Conservation (phyloP, 2,888 invertebrate species). For the Apodemia mormo region DNA sequence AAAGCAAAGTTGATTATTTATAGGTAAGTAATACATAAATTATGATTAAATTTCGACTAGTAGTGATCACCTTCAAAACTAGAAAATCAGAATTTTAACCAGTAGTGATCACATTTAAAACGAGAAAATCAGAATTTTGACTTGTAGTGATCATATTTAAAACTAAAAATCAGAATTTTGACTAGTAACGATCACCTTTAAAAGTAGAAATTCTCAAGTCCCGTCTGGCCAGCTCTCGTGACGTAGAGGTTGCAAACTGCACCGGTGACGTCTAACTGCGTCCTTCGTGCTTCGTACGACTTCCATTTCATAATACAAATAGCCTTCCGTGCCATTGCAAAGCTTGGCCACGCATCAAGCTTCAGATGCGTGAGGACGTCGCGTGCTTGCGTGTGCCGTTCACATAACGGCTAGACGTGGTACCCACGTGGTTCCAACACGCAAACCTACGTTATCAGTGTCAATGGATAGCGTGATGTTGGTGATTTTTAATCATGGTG, state of each 20-base stretch:
- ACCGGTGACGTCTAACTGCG: neutral
- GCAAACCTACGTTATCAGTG: conserved; percentile 62
- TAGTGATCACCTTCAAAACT: too few relatives aligned
- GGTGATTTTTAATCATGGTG: conserved; percentile 51
- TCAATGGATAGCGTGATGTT: conserved; percentile 76
- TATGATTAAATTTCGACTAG: too few relatives aligned
- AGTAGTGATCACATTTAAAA: too few relatives aligned
- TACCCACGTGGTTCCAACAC: conserved; percentile 64
- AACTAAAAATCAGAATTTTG: too few relatives aligned
- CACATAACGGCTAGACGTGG: conserved; percentile 49
- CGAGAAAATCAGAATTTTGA: too few relatives aligned
- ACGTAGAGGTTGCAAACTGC: neutral
- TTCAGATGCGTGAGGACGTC: conserved; percentile 50
- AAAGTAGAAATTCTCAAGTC: too few relatives aligned
- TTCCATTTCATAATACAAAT: conserved; percentile 7
- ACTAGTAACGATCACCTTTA: too few relatives aligned
- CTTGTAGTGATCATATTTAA: too few relatives aligned
- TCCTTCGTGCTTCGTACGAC: conserved; percentile 7
- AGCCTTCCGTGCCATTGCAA: conserved; percentile 29
- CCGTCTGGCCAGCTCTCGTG: neutral
- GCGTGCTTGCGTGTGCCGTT: conserved; percentile 56
- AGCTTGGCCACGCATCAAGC: conserved; percentile 43
- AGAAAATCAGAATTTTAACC: too few relatives aligned
- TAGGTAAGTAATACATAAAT: too few relatives aligned
- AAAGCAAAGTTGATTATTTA: too few relatives aligned